Evolutionary conservation across 1,140 invertebrate species (phyloP), one percentile per base, ranked within the genome.

Genomic region (Temnothorax nylanderi): DNA sequence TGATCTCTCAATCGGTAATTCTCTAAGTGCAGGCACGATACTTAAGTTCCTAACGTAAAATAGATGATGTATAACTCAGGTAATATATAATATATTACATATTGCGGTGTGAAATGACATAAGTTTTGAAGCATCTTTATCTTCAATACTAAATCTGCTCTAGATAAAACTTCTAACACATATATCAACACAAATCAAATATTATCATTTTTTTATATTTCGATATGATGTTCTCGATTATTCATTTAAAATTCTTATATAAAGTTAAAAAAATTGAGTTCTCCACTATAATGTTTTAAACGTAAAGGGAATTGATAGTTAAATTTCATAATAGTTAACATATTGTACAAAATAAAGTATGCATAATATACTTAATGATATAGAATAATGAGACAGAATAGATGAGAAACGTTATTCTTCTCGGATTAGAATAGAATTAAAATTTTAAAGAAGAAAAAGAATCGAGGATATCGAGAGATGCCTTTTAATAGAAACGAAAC

Each of bases 1-100:
- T 84, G 69, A 84, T 84, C 37, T 81, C 26, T 75, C 54, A 32
- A 82, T 69, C 49, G 65, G 56, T n/a, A 72, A 72, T 84, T 44
- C 18, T 74, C 69, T 34, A 47, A 49, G 16, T 60, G 44, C 69
- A 49, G 10, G 7, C 37, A 21, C 18, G 21, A 60, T 44, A 47
- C 37, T 75, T 21, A 13, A 84, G 26, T n/a, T 34, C 13, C 77
- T 69, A 4, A 58, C 5, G 37, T 32, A 32, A 56, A 58, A 13
- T 32, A 44, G 13, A 34, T 26, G 21, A 26, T 47, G 6, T 26
- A 26, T 32, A 56, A 13, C 18, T 56, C 2, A n/a, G 8, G 16
- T 80, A 64, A 37, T n/a, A 65, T 65, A 34, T 37, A 4, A n/a
- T 37, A 65, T 37, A 37, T 64, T 65, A 65, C 34, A 10, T 26